Evolutionary conservation across 1,140 invertebrate species (phyloP).

Genomic region (Papilio polytes): DNA sequence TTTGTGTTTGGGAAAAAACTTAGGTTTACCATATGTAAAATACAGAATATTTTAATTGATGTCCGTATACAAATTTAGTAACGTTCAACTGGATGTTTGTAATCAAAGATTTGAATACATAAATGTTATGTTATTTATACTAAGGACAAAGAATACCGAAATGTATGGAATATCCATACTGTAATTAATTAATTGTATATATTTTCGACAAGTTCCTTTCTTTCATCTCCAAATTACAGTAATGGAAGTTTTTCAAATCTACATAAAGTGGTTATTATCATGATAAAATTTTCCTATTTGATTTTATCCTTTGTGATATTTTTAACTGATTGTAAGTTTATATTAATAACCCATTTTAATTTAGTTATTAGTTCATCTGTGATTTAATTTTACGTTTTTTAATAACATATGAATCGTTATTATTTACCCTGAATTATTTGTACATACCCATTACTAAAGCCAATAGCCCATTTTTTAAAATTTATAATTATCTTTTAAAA

Average conservation of each 20-base stretch:
- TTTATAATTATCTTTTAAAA: not conserved
- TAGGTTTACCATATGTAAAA: too few relatives aligned
- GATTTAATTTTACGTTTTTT: not conserved
- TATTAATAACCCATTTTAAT: not conserved
- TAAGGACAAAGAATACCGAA: too few relatives aligned
- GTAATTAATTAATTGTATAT: too few relatives aligned
- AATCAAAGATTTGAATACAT: constrained; percentile 11
- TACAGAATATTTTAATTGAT: not conserved
- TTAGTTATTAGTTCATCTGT: not conserved
- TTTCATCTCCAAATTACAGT: not conserved
- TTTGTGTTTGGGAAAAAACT: not conserved
- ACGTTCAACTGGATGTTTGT: not conserved
- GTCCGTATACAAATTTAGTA: not conserved
- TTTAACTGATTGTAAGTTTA: not conserved
- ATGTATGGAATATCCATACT: too few relatives aligned
- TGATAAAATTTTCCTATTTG: not conserved
- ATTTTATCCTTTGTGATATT: not conserved
- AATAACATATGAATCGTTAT: not conserved
- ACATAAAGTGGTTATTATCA: not conserved
- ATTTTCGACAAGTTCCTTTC: not conserved
- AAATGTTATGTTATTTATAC: not conserved
- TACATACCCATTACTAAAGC: not conserved
- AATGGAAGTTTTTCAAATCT: too few relatives aligned
- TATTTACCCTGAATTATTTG: not conserved
- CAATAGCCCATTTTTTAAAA: not conserved